Evolutionary conservation across 1,140 invertebrate genomes (phyloP).

Genomic region (Bombus superbus): DNA sequence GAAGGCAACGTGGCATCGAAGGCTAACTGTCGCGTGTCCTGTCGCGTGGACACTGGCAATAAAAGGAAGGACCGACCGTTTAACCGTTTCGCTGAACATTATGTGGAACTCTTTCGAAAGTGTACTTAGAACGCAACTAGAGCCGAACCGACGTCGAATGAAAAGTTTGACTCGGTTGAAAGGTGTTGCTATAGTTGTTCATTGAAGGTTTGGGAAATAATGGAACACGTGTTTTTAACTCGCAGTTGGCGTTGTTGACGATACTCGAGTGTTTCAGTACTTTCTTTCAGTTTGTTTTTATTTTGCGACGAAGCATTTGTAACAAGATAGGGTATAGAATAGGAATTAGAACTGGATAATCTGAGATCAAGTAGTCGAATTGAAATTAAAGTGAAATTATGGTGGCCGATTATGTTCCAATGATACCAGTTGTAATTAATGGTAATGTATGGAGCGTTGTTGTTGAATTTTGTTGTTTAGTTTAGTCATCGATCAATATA

Average conservation of each 20-base stretch:
- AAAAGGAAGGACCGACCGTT: constrained; percentile 19
- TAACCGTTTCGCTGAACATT: constrained; percentile 1
- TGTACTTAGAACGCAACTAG: neutral
- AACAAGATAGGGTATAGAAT: no score
- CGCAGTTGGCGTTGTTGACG: neutral
- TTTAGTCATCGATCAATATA: neutral
- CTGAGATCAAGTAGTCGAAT: neutral
- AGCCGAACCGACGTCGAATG: neutral
- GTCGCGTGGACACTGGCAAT: constrained; percentile 45
- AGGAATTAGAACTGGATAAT: no score
- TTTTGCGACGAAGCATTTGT: no score
- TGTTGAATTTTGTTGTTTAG: no score
- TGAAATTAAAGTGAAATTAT: neutral
- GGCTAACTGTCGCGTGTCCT: constrained; percentile 45
- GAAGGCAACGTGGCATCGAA: constrained; percentile 39
- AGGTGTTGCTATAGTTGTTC: neutral
- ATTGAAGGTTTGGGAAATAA: neutral
- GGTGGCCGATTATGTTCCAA: neutral
- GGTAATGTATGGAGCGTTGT: neutral
- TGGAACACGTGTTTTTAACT: neutral
- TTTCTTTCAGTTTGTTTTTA: no score
- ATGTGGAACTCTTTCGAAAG: neutral
- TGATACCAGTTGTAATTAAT: neutral
- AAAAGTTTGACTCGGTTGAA: neutral
- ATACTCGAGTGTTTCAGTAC: no score